These are phyloP conservation scores for Lampris megalopsis DNA, from an alignment of 2,113 vertebrate genomes.

Conservation along the genomic window DNA sequence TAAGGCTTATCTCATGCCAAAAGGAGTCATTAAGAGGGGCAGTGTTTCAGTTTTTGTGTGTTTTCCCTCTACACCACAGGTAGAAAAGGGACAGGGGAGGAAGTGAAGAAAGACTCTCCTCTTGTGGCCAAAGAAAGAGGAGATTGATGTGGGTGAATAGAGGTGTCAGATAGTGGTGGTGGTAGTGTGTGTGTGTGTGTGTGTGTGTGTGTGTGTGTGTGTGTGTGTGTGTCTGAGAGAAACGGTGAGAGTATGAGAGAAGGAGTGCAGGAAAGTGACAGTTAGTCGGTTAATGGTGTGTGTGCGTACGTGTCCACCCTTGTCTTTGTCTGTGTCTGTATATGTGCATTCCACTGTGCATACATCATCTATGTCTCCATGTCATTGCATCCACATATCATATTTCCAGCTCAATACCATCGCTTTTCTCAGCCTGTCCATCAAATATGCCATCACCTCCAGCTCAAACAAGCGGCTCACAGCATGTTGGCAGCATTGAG, in stretches of 20 bases:
- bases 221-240: neutral
- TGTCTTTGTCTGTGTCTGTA: neutral
- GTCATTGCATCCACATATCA: neutral
- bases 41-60: too few species aligned
- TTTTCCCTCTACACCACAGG: too few species aligned
- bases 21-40: too few species aligned
- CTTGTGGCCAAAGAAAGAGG: too few species aligned
- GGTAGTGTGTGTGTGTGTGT: neutral
- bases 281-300: conserved; percentile 9
- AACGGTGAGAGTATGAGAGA: neutral
- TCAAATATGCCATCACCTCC: neutral
- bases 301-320: conserved; percentile 4
- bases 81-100: too few species aligned
- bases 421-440: neutral
- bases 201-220: neutral
- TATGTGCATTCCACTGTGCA: neutral
- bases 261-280: conserved; percentile 6
- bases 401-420: neutral
- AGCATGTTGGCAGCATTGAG: neutral
- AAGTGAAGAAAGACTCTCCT: too few species aligned
- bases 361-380: neutral
- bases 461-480: neutral
- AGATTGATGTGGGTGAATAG: too few species aligned
- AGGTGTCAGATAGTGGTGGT: neutral
- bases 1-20: too few species aligned